Evolutionary conservation across 2,113 vertebrate species (phyloP), one percentile per base, ranked within the genome.

Genomic region (Lutjanus erythropterus): DNA sequence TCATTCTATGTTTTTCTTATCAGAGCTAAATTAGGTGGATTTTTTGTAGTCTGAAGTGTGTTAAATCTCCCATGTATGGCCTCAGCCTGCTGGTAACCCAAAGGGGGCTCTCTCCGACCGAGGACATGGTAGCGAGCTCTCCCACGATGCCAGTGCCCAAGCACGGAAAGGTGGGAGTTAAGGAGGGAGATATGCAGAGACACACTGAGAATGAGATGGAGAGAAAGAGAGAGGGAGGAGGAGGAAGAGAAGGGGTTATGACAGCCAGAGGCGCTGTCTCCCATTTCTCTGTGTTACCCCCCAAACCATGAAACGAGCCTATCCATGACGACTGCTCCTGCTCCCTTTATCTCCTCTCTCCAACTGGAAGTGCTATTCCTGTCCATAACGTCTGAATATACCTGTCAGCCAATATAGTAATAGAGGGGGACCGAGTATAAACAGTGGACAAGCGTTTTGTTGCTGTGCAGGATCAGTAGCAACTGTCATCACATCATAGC

Each of bases 91-190:
- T 75, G 68, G 80, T 76, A 81, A 90, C 93, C 94, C 91, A 93
- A 90, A 94, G 92, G 93, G 92, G 94, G 90, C 92, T 91, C 93
- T 91, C 93, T 92, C 73, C 37, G 66, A 92, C 91, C 55, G 71
- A 87, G 80, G 91, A 94, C 91, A 88, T 80, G 84, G 81, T 74
- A 83, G 82, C 27, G 74, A 88, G 82, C 81, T 81, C 83, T 90
- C 86, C 86, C 59, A 66, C 79, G 46, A 78, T 85, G 83, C 81
- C 81, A 81, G 53, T 70, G 86, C 79, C 80, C 61, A 29, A 76
- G 46, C 74, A 80, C 35, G 25, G 64, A 81, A 75, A 89, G 84
- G 90, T 89, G 76, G 87, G 86, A 89, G 86, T 83, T 66, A 69
- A 72, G 65, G 68, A 80, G 87, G 60, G 56, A 65, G 85, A 87